Base-by-base conservation (phyloP, 1,140 invertebrate genomes). In the Neoseiulus cucumeris region DNA sequence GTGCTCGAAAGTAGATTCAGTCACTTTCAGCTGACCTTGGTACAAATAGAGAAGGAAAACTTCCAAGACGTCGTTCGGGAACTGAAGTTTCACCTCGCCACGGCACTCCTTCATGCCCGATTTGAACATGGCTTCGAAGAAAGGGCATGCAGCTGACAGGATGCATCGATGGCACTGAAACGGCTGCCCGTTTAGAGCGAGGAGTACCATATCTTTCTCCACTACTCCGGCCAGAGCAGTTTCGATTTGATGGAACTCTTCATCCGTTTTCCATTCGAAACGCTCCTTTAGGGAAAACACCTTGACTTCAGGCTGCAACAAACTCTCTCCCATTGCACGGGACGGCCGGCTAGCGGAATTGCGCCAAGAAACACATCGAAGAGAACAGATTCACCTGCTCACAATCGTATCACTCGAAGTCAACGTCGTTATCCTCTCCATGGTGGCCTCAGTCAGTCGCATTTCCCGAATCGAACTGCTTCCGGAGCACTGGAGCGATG, bases 51-150 rank as follows among this genome's bases (percentile, higher is more conserved):
- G 14, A 17, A 59, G 25, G 25, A 59, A 33, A 25, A 33, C 14
- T 9, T 25, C 51, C 17, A 59, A 33, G 51, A 59, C 14, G 25
- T 59, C 51, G 33, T 20, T 25, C 1, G 51, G 33, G 22, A 59
- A 59, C 17, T 59, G 51, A 12, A 59, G 51, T 17, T 59, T 33
- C 25, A 59, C 51, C 51, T 59, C 25, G 51, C 51, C 51, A 25
- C 51, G 51, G 22, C 51, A 59, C 9, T 59, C 51, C 22, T 20
- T 25, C 51, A 59, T 59, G 17, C 51, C 51, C 14, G 51, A 59
- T 59, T 59, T 59, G 22, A 59, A 59, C 51, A 59, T 59, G 17
- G 51, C 14, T 17, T 59, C 25, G 51, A 59, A 59, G 51, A 59
- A 59, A 1, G 51, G 51, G 51, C 51, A 29, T 17, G 51, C 51